phyloP scores from a whole-genome alignment of 2,888 invertebrate genomes.

The Apoderus coryli region DNA sequence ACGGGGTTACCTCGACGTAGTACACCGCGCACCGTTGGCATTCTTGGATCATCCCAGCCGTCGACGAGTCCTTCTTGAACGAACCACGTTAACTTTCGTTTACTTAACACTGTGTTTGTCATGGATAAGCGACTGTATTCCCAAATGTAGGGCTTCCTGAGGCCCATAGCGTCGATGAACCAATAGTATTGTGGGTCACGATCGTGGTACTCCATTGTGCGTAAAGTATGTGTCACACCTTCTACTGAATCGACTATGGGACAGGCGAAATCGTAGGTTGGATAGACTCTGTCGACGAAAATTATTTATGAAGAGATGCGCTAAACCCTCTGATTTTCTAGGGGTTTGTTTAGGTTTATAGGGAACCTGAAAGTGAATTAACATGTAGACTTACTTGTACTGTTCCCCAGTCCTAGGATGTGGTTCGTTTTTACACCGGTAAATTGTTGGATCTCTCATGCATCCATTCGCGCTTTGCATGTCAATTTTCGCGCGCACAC shows the following conservation, averaged over 20 bases:
- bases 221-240: slow-evolving; percentile 90
- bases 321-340: too few species aligned
- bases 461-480: slow-evolving; percentile 95
- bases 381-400: slow-evolving; percentile 60
- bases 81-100: slow-evolving; percentile 96
- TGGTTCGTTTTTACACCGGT: slow-evolving; percentile 88
- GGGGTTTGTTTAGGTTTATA: too few species aligned
- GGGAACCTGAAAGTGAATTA: slow-evolving; percentile 4
- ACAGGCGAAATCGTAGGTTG: slow-evolving; percentile 99
- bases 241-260: slow-evolving; percentile 97
- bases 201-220: slow-evolving; percentile 98
- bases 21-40: slow-evolving; percentile 96
- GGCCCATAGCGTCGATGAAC: slow-evolving; percentile 76
- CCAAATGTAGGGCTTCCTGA: slow-evolving; percentile 89
- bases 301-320: too few species aligned
- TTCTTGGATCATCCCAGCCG: slow-evolving; percentile 98
- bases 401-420: slow-evolving; percentile 88
- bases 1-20: slow-evolving; percentile 57
- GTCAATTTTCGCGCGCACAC: slow-evolving; percentile 94
- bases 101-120: slow-evolving; percentile 96
- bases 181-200: slow-evolving; percentile 96
- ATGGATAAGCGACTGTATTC: slow-evolving; percentile 94
- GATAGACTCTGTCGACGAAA: slow-evolving; percentile 65
- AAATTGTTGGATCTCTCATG: slow-evolving; percentile 95
- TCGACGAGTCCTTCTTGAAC: slow-evolving; percentile 88